Evolutionary conservation across 2,888 invertebrate species (phyloP).

Genomic region (Orthosia incerta): DNA sequence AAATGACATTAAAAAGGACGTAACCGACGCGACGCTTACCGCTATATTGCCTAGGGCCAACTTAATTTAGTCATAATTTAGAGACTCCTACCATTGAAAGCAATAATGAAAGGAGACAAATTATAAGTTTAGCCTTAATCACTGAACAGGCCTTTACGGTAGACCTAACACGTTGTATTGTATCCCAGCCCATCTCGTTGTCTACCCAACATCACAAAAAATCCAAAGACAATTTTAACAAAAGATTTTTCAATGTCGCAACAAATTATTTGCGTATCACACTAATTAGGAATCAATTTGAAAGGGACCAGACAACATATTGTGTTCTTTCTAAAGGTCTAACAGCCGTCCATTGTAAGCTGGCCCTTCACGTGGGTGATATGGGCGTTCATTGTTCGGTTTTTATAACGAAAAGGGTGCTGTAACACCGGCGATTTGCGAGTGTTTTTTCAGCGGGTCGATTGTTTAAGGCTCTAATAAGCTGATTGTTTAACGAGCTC

Average conservation of each 20-base stretch:
- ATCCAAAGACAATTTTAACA: slow-evolving; percentile 41
- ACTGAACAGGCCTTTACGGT: not conserved
- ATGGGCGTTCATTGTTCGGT: slow-evolving; percentile 58
- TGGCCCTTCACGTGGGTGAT: slow-evolving; percentile 69
- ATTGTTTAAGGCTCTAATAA: too few species aligned
- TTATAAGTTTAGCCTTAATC: slow-evolving; percentile 7
- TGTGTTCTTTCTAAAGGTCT: slow-evolving; percentile 80
- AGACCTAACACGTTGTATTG: slow-evolving; percentile 4
- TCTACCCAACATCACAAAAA: slow-evolving; percentile 38
- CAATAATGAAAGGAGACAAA: slow-evolving; percentile 9
- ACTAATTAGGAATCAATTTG: slow-evolving; percentile 85
- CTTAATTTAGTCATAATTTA: not conserved
- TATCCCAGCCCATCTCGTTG: slow-evolving; percentile 34
- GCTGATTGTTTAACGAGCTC: too few species aligned
- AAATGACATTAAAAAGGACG: too few species aligned
- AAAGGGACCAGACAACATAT: slow-evolving; percentile 82
- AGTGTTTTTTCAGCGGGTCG: not conserved
- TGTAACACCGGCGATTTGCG: not conserved
- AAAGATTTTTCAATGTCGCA: slow-evolving; percentile 60
- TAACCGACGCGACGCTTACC: too few species aligned
- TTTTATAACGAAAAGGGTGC: slow-evolving; percentile 55
- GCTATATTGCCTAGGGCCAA: too few species aligned
- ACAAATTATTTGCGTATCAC: slow-evolving; percentile 76
- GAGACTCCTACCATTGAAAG: not conserved
- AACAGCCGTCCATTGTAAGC: slow-evolving; percentile 69